Evolutionary conservation across 2,888 invertebrate genomes (phyloP).

Genomic region (Hypselothyrea guttata): DNA sequence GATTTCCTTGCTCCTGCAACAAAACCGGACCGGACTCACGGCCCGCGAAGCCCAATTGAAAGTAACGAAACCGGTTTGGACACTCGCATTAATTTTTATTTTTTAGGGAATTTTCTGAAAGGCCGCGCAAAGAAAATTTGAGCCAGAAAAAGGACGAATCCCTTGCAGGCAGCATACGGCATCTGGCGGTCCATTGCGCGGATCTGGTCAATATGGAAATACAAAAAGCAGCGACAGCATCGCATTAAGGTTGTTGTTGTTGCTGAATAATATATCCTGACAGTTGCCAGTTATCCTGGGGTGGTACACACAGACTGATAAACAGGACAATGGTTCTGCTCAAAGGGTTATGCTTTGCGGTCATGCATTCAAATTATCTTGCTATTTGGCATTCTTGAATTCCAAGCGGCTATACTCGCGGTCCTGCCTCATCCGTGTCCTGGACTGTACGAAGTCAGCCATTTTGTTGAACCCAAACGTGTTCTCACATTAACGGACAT

Average conservation of each 20-base stretch:
- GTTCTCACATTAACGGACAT: constrained; percentile 75
- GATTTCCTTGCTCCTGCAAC: constrained; percentile 38
- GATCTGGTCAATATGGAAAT: constrained; percentile 67
- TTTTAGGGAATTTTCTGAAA: constrained; percentile 41
- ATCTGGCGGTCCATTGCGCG: constrained; percentile 69
- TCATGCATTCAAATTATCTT: constrained; percentile 73
- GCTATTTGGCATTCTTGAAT: constrained; percentile 39
- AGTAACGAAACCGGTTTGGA: constrained; percentile 74
- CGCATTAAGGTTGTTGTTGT: too few species aligned
- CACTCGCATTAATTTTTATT: constrained; percentile 58
- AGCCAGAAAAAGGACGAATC: constrained; percentile 49
- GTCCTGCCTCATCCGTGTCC: background rate
- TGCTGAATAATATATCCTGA: constrained; percentile 37
- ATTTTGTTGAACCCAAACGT: constrained; percentile 61
- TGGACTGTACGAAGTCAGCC: constrained; percentile 56
- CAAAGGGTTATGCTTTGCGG: constrained; percentile 67
- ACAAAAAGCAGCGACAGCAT: constrained; percentile 40
- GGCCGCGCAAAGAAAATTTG: constrained; percentile 66
- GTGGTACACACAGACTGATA: constrained; percentile 43
- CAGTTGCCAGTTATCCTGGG: constrained; percentile 39
- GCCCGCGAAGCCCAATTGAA: constrained; percentile 57
- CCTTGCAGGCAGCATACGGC: constrained; percentile 46
- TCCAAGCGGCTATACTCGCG: constrained; percentile 26
- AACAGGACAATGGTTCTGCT: constrained; percentile 57
- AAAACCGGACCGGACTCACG: constrained; percentile 72